Evolutionary conservation across 2,113 vertebrate species (phyloP), one percentile per base, ranked within the genome.

Genomic region (Lathamus discolor): DNA sequence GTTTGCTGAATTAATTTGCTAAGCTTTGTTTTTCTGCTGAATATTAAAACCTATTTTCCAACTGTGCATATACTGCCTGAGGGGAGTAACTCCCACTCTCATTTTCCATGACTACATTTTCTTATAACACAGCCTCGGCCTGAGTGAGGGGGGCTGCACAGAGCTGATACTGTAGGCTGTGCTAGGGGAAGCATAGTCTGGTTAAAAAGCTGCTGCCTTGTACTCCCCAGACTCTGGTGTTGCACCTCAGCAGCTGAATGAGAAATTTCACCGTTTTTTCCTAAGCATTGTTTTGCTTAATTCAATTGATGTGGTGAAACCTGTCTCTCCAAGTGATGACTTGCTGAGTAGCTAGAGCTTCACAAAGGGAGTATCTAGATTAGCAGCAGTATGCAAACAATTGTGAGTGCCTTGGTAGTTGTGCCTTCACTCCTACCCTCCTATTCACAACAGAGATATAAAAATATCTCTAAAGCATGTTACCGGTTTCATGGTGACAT

Each of bases 1-100:
- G 28, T 88, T 85, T 91, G 57, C 72, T 70, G 72, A 92, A 91
- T 93, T 92, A 92, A 92, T 95, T 92, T 73, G 74, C 67, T 82
- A 62, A 51, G 81, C 67, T 91, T 87, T 92, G 74, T 54, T 89
- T 87, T 92, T 87, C 41, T 85, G 19, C 57, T 76, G 74, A 79
- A 48, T 93, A 84, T 96, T 87, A 92, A 87, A 83, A 55, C 7
- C 5, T 73, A 1, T 67, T 82, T 92, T 72, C 49, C 29, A 95
- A 91, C 59, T 73, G 59, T 76, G 27, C 31, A 13, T 73, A 43
- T 23, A 46, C 24, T 69, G 35, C 87, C 67, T 66, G 59, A 89
- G 75, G 82, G 67, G 41, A 91, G 61, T 69, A 62, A 63, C 46
- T 95, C 41, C 28, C 68, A 57, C 41, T 93, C 74, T 49, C 7